Evolutionary conservation across 2,797 vertebrate species (phyloP).

Genomic region (Rhinella marina): DNA sequence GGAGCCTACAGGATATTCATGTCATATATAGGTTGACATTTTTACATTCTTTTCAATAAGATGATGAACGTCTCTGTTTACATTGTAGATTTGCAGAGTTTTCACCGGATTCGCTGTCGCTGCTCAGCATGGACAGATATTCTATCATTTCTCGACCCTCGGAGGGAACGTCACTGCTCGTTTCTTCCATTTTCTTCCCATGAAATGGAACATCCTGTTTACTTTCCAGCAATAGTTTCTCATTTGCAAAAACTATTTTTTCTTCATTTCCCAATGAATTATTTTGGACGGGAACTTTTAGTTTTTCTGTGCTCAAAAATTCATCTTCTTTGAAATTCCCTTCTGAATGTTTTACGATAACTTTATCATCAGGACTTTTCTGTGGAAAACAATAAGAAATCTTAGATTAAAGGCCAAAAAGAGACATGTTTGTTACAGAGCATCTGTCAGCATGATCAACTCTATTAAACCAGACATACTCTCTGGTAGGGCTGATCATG

Average conservation of each 20-base stretch:
- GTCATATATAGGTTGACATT: too few species aligned
- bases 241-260: conserved; percentile 18
- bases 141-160: conserved; percentile 19
- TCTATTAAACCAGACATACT: too few species aligned
- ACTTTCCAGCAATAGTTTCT: background rate
- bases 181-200: conserved; percentile 11
- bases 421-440: too few species aligned
- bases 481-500: too few species aligned
- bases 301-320: background rate
- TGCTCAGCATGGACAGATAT: conserved; percentile 21
- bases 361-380: background rate
- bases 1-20: too few species aligned
- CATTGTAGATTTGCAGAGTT: background rate
- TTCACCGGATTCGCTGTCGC: background rate
- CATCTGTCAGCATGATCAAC: too few species aligned
- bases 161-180: background rate
- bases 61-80: background rate
- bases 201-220: conserved; percentile 20
- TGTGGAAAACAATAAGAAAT: background rate
- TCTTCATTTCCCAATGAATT: conserved; percentile 14
- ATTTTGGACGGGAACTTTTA: background rate
- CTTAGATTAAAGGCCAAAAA: background rate
- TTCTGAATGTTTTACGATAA: background rate
- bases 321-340: background rate
- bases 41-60: background rate